Percentiles rank a stretch among this genome's conserved stretches.
These are phyloP conservation scores for Unio pictorum DNA, from an alignment of 2,888 invertebrate species.

Conservation along the genomic window DNA sequence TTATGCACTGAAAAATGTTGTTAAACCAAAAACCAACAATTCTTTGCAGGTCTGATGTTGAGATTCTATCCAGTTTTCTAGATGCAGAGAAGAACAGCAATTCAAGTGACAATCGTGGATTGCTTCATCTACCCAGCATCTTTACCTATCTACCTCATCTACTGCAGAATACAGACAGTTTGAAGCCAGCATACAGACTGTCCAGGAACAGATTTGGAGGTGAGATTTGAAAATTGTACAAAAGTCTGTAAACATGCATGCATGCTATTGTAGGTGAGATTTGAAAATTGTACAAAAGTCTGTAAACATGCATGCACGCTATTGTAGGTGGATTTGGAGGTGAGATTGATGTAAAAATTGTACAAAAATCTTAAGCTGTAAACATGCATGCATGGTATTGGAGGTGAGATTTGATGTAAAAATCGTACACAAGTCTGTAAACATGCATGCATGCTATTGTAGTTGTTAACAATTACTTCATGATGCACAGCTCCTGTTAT, in stretches of 20 bases:
- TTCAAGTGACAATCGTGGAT: slow-evolving; percentile 34
- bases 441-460: not conserved
- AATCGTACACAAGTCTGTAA: not conserved
- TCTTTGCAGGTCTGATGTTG: slow-evolving; percentile 4
- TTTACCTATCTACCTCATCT: slow-evolving; percentile 91
- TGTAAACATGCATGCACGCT: not conserved
- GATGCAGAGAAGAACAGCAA: slow-evolving; percentile 14
- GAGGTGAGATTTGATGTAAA: slow-evolving; percentile 71
- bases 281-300: not conserved
- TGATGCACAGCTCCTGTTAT: not conserved
- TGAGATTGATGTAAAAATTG: not conserved
- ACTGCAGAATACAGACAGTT: slow-evolving; percentile 82
- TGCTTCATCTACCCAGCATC: slow-evolving; percentile 82
- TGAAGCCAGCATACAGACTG: slow-evolving; percentile 85
- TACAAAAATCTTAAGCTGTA: not conserved
- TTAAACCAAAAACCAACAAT: not conserved
- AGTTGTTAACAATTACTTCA: not conserved
- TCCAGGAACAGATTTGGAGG: slow-evolving; percentile 81
- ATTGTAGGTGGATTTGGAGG: slow-evolving; percentile 15
- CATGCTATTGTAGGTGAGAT: slow-evolving; percentile 23
- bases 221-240: slow-evolving; percentile 47
- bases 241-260: not conserved
- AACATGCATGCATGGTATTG: slow-evolving; percentile 62
- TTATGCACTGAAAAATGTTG: too few relatives aligned
- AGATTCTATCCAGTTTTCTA: slow-evolving; percentile 1